Base-by-base conservation (phyloP, 2,888 invertebrate species). In the Stenurella melanura region DNA sequence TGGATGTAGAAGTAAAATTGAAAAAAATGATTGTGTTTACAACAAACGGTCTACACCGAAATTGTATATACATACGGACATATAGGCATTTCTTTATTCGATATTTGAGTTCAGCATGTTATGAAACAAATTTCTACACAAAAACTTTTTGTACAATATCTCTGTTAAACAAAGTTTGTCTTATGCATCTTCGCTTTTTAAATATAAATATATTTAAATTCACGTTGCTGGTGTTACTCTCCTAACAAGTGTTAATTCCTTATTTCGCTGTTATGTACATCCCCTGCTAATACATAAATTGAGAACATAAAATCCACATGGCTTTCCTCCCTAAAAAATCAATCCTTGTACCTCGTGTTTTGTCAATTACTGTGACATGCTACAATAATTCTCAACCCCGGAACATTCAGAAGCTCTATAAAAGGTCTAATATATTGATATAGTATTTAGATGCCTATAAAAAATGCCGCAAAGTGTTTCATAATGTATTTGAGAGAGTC, bases 371-470 rank as follows among this genome's bases (percentile, higher is more conserved):
- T 74, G 81, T 78, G 82, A 84, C 83, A 83, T 78, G 82, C 80
- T 78, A 83, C 81, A 81, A 84, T 85, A 83, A 84, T 83, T 84
- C 82, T 80, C 78, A 78, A 75, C 78, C 76, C 77, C 74, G 58
- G 75, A 76, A 70, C 79, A 77, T 80, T 75, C 75, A 78, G 80
- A 78, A 76, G 78, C 80, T 76, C 78, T 78, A 81, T 81, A 83
- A 82, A 83, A 79, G 81, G 76, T 76, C 87, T 87, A 88, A 88
- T 87, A 87, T 89, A 88, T 88, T 87, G 88, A 88, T 87, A 87
- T 88, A 87, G 89, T 88, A 89, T 89, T 89, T 89, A 89, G 88
- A 89, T 88, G 87, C 86, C 89, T 87, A 89, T 90, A 89, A 89
- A 89, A 89, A 90, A 88, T 87, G 87, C 89, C 88, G 87, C 89